Evolutionary conservation across 2,113 vertebrate species (phyloP).

Genomic region (Podarcis muralis): DNA sequence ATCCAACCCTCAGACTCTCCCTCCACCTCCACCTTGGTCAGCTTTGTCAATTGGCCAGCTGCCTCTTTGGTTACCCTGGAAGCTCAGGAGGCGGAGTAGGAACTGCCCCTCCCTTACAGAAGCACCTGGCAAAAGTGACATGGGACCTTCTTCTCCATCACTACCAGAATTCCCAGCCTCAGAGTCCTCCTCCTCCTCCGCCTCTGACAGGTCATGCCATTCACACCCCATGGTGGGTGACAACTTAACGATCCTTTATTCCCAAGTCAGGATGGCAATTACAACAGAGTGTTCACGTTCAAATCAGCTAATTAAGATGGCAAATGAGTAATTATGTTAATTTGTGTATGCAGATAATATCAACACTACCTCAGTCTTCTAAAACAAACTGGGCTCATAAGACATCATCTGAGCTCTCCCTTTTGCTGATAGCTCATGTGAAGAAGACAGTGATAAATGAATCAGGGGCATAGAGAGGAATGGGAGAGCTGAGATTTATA

Average conservation of each 20-base stretch:
- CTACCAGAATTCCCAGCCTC: too few relatives aligned
- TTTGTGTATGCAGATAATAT: slow-evolving; percentile 5
- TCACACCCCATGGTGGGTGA: too few relatives aligned
- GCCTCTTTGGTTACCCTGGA: too few relatives aligned
- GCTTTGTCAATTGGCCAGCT: too few relatives aligned
- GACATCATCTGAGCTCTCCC: neutral
- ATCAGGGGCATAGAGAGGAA: neutral
- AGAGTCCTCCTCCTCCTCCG: too few relatives aligned
- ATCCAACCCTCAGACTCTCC: too few relatives aligned
- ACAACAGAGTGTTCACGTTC: neutral
- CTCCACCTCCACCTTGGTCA: too few relatives aligned
- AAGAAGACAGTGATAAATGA: neutral
- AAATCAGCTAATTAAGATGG: slow-evolving; percentile 11
- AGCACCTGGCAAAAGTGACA: too few relatives aligned
- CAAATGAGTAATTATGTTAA: slow-evolving; percentile 25
- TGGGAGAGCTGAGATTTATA: neutral
- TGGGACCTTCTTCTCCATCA: too few relatives aligned
- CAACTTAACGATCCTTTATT: neutral
- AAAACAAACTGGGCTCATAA: neutral
- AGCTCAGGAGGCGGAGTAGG: too few relatives aligned
- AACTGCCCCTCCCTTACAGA: too few relatives aligned
- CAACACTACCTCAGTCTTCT: neutral
- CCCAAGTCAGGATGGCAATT: slow-evolving; percentile 1
- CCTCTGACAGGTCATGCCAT: too few relatives aligned
- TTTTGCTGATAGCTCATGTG: neutral